These are phyloP conservation scores for Myocastor coypus DNA, from an alignment of 2,113 vertebrate genomes.

Conservation along the genomic window DNA sequence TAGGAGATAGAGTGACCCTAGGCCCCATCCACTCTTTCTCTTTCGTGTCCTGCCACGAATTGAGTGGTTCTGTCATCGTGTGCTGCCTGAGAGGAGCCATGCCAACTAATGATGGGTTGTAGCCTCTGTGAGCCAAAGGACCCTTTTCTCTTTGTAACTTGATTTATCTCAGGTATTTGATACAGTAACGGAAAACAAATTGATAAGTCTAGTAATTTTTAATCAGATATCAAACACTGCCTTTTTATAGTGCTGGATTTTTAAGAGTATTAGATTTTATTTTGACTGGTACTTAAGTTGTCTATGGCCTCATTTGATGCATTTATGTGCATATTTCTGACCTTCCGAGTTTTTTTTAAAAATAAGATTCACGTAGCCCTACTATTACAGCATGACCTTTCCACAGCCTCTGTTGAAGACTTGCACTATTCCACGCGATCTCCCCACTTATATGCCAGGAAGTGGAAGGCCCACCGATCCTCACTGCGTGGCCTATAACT, in stretches of 20 bases:
- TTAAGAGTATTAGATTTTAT: neutral
- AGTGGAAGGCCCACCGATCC: neutral
- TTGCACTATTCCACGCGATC: neutral
- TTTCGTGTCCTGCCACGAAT: neutral
- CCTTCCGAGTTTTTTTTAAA: neutral
- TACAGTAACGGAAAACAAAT: neutral
- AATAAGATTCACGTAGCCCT: no score
- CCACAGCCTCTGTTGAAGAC: neutral
- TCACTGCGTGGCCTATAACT: no score
- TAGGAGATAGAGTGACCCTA: neutral
- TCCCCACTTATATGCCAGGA: neutral
- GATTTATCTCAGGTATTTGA: neutral
- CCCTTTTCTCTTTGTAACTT: neutral
- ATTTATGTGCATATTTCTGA: neutral
- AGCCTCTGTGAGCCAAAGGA: neutral
- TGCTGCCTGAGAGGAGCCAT: neutral
- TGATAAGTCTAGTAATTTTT: constrained; percentile 13
- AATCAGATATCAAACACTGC: neutral
- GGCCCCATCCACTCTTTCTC: neutral
- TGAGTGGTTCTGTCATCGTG: neutral
- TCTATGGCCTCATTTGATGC: neutral
- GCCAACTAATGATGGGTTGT: neutral
- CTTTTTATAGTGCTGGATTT: neutral
- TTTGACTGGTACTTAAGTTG: neutral
- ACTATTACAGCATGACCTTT: neutral